phyloP scores from a whole-genome alignment of 1,140 invertebrate genomes.

The Phenacoccus solenopsis region DNA sequence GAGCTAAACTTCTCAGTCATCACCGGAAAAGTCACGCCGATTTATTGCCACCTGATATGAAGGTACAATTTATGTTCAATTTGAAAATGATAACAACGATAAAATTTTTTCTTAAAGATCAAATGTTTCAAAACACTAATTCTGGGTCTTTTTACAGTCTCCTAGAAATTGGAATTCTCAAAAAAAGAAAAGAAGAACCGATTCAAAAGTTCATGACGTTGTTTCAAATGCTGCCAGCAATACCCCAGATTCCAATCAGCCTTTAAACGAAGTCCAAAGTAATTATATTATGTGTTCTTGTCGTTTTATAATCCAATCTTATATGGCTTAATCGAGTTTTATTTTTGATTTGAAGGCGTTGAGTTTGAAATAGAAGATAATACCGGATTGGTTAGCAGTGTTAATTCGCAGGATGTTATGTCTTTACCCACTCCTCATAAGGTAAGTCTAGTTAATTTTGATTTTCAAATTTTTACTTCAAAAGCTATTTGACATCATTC shows the following conservation, averaged over 20 bases:
- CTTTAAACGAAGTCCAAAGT: no score
- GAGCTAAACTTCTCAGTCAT: conserved; percentile 69
- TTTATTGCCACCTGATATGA: conserved; percentile 27
- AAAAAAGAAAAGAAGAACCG: neutral
- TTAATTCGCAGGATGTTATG: neutral
- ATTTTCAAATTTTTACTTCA: no score
- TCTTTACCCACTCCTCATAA: neutral
- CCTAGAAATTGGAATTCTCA: neutral
- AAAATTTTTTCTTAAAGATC: neutral
- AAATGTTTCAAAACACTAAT: neutral
- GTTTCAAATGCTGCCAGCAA: neutral
- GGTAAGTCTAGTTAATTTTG: no score
- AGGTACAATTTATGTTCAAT: no score
- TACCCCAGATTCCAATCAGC: neutral
- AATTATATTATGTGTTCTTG: no score
- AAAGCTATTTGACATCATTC: no score
- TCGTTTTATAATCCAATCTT: no score
- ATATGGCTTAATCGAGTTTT: no score
- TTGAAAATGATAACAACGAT: no score
- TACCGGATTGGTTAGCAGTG: neutral
- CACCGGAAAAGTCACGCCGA: conserved; percentile 60
- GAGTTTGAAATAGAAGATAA: neutral
- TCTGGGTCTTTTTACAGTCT: neutral
- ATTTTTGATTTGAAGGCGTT: neutral
- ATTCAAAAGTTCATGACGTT: no score